phyloP scores from a whole-genome alignment of 1,140 invertebrate genomes.

The Sycophila sp. region DNA sequence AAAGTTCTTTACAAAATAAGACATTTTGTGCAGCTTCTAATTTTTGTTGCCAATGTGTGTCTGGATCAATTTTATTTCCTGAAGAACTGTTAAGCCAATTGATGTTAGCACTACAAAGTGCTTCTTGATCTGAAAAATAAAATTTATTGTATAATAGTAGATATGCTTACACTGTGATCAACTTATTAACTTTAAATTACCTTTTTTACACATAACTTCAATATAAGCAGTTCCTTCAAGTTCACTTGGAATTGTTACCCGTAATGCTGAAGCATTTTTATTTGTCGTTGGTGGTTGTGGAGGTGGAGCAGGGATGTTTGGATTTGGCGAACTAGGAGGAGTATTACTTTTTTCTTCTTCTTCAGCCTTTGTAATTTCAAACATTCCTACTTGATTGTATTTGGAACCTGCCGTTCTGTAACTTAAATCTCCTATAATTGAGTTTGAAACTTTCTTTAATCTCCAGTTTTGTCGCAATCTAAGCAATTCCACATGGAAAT shows the following conservation, averaged over 20 bases:
- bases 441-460: constrained; percentile 93
- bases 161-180: not conserved
- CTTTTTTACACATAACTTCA: constrained; percentile 92
- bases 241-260: constrained; percentile 92
- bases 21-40: constrained; percentile 97
- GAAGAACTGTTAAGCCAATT: constrained; percentile 77
- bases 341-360: constrained; percentile 73
- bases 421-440: constrained; percentile 95
- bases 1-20: constrained; percentile 96
- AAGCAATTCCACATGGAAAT: constrained; percentile 94
- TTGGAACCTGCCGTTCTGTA: constrained; percentile 93
- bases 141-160: not conserved
- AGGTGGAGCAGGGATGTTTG: constrained; percentile 46
- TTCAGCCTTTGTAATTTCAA: constrained; percentile 96
- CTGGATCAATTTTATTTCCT: constrained; percentile 73
- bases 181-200: constrained; percentile 58
- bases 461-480: constrained; percentile 93
- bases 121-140: constrained; percentile 77
- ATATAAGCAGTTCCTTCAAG: constrained; percentile 96
- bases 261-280: constrained; percentile 80
- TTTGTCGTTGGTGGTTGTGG: constrained; percentile 48
- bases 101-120: constrained; percentile 81
- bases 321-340: constrained; percentile 68
- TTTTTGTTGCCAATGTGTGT: constrained; percentile 93
- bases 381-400: constrained; percentile 92